Evolutionary conservation across 1,140 invertebrate genomes (phyloP), one percentile per base, ranked within the genome.

Genomic region (Macrobrachium rosenbergii): DNA sequence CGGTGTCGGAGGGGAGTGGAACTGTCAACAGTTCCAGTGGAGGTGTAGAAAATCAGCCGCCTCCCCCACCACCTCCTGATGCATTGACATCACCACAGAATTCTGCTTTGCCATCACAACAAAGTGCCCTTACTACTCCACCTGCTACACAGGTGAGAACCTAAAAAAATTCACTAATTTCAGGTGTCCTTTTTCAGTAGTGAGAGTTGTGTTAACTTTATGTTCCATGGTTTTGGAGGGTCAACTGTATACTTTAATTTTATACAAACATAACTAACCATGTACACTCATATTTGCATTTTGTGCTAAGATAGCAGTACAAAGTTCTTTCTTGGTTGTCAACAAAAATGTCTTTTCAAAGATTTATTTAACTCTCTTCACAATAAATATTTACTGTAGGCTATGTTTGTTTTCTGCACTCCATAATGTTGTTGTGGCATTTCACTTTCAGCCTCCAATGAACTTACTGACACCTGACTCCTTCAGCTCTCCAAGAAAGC

Each of bases 381-480:
- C 7, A 52, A 52, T 5, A 52, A 52, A 52, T 52, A 10, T 6
- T 52, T 52, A 52, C 52, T 52, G 52, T 52, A 52, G 52, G 7
- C 52, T 52, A 52, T 5, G 52, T 52, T 8, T 52, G 12, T 12
- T 52, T 12, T 12, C 12, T 52, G 52, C 12, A 52, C 19, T 75
- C 6, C 3, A 37, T 37, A 37, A 37, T 37, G 28, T 37, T 37
- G 1, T 37, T 75, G 52, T 59, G 60, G n/a, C 21, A 7, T 59
- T n/a, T 45, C 23, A 11, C 23, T 64, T 43, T 16, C 84, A 87
- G 84, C 84, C 77, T 75, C 78, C 87, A 19, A 88, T 90, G 64
- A 96, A 95, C 90, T 93, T 98, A 2, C 95, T 98, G 94, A 97
- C 96, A 2, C 97, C 97, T 0, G 96, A 98, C 91, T 96, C 96